Conservation (phyloP, 2,113 vertebrate genomes). For the Tricholaema leucomelas region DNA sequence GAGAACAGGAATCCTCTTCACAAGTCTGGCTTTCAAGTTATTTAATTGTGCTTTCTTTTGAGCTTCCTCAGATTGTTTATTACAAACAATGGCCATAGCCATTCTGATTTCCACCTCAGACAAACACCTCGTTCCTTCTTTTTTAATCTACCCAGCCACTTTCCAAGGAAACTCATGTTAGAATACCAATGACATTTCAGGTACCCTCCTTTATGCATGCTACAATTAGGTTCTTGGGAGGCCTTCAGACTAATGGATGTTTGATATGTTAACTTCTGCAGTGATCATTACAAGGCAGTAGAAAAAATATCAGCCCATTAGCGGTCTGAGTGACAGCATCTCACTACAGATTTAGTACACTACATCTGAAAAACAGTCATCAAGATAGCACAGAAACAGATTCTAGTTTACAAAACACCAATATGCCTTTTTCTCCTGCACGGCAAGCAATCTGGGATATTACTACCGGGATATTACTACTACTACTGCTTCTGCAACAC, state of each 20-base stretch:
- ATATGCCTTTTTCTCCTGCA: neutral
- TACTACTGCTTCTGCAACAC: neutral
- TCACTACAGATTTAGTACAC: neutral
- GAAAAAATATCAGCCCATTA: neutral
- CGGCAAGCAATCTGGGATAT: neutral
- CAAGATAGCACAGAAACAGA: neutral
- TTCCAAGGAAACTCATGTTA: neutral
- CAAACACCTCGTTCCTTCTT: neutral
- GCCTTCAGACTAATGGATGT: neutral
- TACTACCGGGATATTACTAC: too few relatives aligned
- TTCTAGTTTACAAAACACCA: neutral
- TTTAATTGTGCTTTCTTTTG: neutral
- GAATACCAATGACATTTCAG: neutral
- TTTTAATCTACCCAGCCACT: neutral
- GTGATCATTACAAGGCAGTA: neutral
- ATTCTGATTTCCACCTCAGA: neutral
- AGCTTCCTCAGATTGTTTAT: neutral
- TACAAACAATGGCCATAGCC: neutral
- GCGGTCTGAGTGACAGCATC: neutral
- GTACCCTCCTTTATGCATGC: neutral
- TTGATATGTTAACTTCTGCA: neutral
- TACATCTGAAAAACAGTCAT: neutral
- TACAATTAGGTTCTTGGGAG: neutral
- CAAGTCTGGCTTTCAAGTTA: neutral
- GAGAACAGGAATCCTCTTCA: neutral